A percentile compares a stretch with the other conserved stretches of the same genome.
These are phyloP conservation scores for Spicauda simplicius DNA, from an alignment of 2,888 invertebrate genomes.

Conservation along the genomic window DNA sequence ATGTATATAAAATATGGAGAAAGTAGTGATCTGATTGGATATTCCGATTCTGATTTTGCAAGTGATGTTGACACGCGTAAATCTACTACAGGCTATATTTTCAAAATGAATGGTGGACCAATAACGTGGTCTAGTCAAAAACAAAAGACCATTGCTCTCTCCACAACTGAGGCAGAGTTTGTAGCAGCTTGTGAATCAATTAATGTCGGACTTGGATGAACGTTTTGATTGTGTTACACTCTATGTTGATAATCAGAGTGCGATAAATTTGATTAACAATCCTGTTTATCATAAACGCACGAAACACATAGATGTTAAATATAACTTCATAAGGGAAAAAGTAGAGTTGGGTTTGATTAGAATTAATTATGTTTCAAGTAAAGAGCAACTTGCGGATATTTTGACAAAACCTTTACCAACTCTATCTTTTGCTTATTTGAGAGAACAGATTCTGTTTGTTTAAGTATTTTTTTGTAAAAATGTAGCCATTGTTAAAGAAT, in stretches of 20 bases:
- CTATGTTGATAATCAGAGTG: constrained; percentile 25
- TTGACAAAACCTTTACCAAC: too few relatives aligned
- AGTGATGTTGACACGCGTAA: constrained; percentile 37
- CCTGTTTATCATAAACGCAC: too few relatives aligned
- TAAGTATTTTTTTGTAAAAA: too few relatives aligned
- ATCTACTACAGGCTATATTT: constrained; percentile 40
- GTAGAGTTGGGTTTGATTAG: too few relatives aligned
- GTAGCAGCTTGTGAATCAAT: constrained; percentile 38
- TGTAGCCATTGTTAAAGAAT: too few relatives aligned
- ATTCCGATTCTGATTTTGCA: constrained; percentile 40
- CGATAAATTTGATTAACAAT: too few relatives aligned
- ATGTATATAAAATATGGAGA: constrained; percentile 42
- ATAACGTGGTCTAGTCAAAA: constrained; percentile 39
- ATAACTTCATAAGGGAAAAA: too few relatives aligned
- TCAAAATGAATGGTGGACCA: constrained; percentile 39
- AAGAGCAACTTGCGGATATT: too few relatives aligned
- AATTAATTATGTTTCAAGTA: too few relatives aligned
- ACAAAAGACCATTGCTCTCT: constrained; percentile 38
- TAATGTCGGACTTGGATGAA: constrained; percentile 23
- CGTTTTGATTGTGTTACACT: constrained; percentile 11
- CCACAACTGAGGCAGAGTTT: constrained; percentile 40
- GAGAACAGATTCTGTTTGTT: too few relatives aligned
- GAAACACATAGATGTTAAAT: too few relatives aligned
- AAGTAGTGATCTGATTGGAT: constrained; percentile 26
- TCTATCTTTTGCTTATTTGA: too few relatives aligned